Conservation (phyloP, 2,797 vertebrate species). For the Podargus strigoides region DNA sequence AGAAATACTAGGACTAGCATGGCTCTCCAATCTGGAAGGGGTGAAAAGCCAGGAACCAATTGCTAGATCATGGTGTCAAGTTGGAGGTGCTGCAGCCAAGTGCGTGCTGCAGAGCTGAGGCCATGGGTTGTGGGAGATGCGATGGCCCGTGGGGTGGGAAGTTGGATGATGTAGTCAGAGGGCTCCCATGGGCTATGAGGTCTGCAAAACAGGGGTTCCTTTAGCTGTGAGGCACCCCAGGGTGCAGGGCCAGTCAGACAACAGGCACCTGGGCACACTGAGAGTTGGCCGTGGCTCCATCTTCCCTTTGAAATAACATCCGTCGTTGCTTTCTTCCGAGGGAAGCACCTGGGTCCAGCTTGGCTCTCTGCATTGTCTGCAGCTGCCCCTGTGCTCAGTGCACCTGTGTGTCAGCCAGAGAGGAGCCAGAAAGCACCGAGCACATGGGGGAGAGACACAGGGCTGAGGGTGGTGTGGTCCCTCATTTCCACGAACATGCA, state of each 20-base stretch:
- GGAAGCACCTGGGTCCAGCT: background rate
- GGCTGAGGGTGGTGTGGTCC: rapidly evolving
- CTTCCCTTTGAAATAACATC: background rate
- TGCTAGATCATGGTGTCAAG: background rate
- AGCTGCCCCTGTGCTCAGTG: background rate
- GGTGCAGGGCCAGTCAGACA: background rate
- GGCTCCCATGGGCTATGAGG: background rate
- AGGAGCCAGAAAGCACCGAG: background rate
- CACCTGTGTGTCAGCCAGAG: background rate
- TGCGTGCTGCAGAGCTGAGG: background rate
- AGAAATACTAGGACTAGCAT: background rate
- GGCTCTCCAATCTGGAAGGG: background rate
- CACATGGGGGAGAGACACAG: background rate
- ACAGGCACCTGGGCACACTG: background rate
- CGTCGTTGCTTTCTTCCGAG: background rate
- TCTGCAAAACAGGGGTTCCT: background rate
- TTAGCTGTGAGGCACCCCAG: background rate
- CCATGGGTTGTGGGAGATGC: rapidly evolving
- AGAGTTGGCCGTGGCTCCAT: rapidly evolving
- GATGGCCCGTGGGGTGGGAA: background rate
- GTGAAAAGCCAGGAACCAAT: background rate
- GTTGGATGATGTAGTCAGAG: background rate
- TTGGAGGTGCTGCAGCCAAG: background rate
- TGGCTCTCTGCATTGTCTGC: background rate
- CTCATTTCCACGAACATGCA: background rate